Evolutionary conservation across 2,113 vertebrate species (phyloP).

Genomic region (Mesembrinibis cayennensis): DNA sequence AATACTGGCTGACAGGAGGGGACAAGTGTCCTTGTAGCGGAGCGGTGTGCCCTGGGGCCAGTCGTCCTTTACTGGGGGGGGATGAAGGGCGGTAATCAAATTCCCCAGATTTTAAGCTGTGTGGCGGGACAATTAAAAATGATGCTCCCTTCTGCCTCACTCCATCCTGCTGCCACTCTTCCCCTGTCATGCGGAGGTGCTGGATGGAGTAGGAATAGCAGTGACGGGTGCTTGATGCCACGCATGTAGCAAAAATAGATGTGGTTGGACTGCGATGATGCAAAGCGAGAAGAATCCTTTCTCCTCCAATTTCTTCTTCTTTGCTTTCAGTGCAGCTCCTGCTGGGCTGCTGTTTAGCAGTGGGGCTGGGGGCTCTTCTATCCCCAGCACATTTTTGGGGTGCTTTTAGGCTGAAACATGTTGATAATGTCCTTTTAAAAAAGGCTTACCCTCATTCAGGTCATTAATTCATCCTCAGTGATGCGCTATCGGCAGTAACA

Average conservation of each 20-base stretch:
- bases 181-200: not conserved
- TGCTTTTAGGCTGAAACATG: not conserved
- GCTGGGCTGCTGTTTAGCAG: not conserved
- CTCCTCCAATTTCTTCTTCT: constrained; percentile 49
- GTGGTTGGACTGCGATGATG: constrained; percentile 47
- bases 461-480: not conserved
- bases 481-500: rapidly evolving
- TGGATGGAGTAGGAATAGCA: constrained; percentile 46
- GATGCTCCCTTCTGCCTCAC: rapidly evolving
- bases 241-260: constrained; percentile 57
- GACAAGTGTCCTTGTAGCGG: not conserved
- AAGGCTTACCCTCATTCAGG: not conserved
- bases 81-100: not conserved
- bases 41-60: not conserved
- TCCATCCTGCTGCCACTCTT: not conserved
- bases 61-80: not conserved
- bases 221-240: constrained; percentile 52
- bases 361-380: rapidly evolving
- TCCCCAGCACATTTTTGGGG: not conserved
- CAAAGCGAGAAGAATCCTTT: constrained; percentile 62
- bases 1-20: not conserved
- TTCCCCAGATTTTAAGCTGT: not conserved
- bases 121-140: not conserved
- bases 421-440: not conserved
- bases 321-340: not conserved